These are phyloP conservation scores for Mimachlamys varia DNA, from an alignment of 2,888 invertebrate species.

Conservation along the genomic window DNA sequence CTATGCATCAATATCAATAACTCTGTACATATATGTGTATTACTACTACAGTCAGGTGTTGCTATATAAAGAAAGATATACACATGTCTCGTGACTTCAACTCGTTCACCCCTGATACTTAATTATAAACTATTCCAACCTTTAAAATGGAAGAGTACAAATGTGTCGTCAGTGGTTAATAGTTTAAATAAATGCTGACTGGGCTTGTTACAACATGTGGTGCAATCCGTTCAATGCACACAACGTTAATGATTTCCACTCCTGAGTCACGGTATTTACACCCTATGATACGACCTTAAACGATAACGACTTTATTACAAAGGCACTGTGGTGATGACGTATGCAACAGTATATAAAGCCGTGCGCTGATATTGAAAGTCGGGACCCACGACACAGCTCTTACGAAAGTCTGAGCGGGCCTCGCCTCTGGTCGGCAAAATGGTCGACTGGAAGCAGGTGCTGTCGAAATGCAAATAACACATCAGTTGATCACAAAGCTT, in stretches of 20 bases:
- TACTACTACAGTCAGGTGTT: too few relatives aligned
- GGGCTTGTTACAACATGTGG: background rate
- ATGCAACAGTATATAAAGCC: background rate
- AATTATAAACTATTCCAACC: too few relatives aligned
- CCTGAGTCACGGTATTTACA: background rate
- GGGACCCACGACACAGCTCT: background rate
- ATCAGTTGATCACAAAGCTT: slow-evolving; percentile 41
- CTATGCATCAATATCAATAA: too few relatives aligned
- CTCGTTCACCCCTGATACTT: too few relatives aligned
- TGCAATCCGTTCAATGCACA: background rate
- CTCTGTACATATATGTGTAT: too few relatives aligned
- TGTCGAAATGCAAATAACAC: slow-evolving; percentile 45
- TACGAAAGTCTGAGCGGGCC: background rate
- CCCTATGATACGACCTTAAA: background rate
- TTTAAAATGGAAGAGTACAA: too few relatives aligned
- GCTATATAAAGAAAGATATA: too few relatives aligned
- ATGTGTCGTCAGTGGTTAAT: too few relatives aligned
- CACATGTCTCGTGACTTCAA: too few relatives aligned
- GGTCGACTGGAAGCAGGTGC: slow-evolving; percentile 50
- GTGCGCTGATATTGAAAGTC: background rate
- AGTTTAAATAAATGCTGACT: background rate
- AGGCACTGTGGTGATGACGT: background rate
- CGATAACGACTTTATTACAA: background rate
- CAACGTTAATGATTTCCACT: background rate
- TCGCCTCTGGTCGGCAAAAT: slow-evolving; percentile 43